Evolutionary conservation across 1,140 invertebrate genomes (phyloP).

Genomic region (Drosophila lacteicornis): DNA sequence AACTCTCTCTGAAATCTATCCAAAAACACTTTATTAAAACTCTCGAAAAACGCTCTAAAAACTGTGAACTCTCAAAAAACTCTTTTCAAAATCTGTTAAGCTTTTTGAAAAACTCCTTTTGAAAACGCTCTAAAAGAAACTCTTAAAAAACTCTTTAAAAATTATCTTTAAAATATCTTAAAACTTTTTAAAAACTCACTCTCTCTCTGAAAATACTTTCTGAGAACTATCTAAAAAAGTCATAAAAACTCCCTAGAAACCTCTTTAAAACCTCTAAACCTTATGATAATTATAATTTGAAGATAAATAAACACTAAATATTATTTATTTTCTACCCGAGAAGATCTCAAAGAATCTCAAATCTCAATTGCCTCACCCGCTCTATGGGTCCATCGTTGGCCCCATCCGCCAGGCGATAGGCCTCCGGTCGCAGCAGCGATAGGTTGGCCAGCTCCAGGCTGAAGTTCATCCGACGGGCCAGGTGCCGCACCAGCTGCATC

Average conservation of each 20-base stretch:
- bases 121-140: no score
- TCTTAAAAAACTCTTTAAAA: no score
- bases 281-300: not conserved
- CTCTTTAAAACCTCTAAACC: not conserved
- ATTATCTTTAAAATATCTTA: no score
- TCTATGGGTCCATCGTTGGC: conserved; percentile 46
- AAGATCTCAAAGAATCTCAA: not conserved
- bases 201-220: no score
- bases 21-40: no score
- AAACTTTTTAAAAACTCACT: no score
- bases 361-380: conserved; percentile 22
- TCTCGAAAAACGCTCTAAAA: no score
- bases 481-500: conserved; percentile 52
- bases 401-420: conserved; percentile 46
- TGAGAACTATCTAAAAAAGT: not conserved
- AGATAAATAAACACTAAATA: not conserved
- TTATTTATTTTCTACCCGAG: not conserved
- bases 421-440: conserved; percentile 8
- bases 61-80: no score
- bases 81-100: no score
- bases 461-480: conserved; percentile 59
- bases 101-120: no score
- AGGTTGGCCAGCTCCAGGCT: conserved; percentile 42
- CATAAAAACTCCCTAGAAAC: not conserved
- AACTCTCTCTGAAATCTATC: no score